Evolutionary conservation across 64 coral and sea anemone species (phyloP).

Genomic region (Stichodactyla helianthus): DNA sequence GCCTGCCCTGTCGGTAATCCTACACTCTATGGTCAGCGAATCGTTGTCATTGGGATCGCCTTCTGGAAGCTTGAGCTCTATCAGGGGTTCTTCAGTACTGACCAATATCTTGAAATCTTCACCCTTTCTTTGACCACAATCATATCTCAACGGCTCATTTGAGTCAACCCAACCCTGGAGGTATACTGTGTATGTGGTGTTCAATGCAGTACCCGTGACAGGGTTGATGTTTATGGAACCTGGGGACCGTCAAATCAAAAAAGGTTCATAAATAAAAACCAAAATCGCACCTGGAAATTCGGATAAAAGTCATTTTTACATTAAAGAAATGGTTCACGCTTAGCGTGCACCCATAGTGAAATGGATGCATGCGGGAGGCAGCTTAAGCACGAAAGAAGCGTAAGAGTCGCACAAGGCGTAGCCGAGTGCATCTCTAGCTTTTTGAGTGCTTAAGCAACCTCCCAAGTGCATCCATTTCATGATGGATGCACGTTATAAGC

Average conservation of each 20-base stretch:
- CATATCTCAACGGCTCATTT: conserved; percentile 30
- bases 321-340: too few relatives aligned
- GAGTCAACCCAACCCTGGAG: conserved; percentile 20
- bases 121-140: neutral
- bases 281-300: too few relatives aligned
- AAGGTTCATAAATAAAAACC: too few relatives aligned
- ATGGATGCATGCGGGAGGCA: too few relatives aligned
- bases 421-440: too few relatives aligned
- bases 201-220: conserved; percentile 15
- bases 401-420: too few relatives aligned
- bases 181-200: conserved; percentile 34
- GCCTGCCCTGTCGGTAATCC: conserved; percentile 11
- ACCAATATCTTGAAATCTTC: neutral
- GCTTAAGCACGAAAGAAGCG: too few relatives aligned
- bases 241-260: neutral
- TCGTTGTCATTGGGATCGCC: conserved; percentile 28
- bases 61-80: conserved; percentile 8
- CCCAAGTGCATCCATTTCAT: too few relatives aligned
- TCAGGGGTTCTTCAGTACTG: neutral
- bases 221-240: conserved; percentile 24
- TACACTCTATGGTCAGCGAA: neutral
- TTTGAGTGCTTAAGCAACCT: too few relatives aligned
- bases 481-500: too few relatives aligned
- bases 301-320: too few relatives aligned
- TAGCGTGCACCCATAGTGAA: too few relatives aligned